These are phyloP conservation scores for Drosophila prostipennis DNA, from an alignment of 2,888 invertebrate species.

Conservation along the genomic window DNA sequence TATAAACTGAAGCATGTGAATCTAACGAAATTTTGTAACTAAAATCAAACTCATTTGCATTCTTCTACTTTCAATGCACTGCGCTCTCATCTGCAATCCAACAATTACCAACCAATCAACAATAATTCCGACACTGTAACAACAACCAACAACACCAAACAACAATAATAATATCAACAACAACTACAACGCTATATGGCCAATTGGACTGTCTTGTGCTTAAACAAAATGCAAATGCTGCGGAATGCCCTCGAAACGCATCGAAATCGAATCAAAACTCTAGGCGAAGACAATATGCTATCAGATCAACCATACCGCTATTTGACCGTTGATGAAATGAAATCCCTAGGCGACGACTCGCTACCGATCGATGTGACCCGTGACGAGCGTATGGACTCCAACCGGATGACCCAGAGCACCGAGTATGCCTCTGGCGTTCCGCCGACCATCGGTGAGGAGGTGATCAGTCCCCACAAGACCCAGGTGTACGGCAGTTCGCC, in stretches of 20 bases:
- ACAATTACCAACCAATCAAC: slow-evolving; percentile 39
- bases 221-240: slow-evolving; percentile 64
- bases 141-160: slow-evolving; percentile 39
- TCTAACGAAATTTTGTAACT: slow-evolving; percentile 64
- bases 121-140: slow-evolving; percentile 45
- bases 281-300: slow-evolving; percentile 95
- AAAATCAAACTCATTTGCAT: slow-evolving; percentile 78
- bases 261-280: slow-evolving; percentile 58
- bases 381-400: slow-evolving; percentile 93
- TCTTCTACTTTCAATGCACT: slow-evolving; percentile 79
- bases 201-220: slow-evolving; percentile 76
- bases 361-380: slow-evolving; percentile 96
- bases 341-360: slow-evolving; percentile 96
- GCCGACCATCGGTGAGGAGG: slow-evolving; percentile 86
- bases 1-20: slow-evolving; percentile 55
- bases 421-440: slow-evolving; percentile 83
- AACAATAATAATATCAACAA: slow-evolving; percentile 35
- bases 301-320: slow-evolving; percentile 96
- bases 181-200: slow-evolving; percentile 66
- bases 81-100: slow-evolving; percentile 69
- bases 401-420: slow-evolving; percentile 85
- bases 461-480: slow-evolving; percentile 87
- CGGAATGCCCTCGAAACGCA: slow-evolving; percentile 68
- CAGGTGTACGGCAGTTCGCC: slow-evolving; percentile 84
- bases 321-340: slow-evolving; percentile 97